phyloP scores from a whole-genome alignment of 2,797 vertebrate genomes.

The Gymnocypris eckloni region DNA sequence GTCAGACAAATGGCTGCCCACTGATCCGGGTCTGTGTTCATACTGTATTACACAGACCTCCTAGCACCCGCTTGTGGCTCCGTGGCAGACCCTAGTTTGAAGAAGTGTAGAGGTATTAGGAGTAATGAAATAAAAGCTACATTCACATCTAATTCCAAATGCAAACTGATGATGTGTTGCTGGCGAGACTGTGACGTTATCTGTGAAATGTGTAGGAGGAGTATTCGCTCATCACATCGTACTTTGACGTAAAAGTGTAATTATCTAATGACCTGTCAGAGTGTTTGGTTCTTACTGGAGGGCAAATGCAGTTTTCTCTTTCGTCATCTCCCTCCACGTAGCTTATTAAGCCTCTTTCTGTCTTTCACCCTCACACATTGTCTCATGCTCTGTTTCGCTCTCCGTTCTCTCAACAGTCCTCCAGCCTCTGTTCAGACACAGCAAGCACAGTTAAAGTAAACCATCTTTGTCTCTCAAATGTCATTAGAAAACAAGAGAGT shows the following conservation, averaged over 20 bases:
- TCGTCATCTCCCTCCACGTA: not conserved
- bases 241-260: constrained; percentile 15
- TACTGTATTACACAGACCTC: too few species aligned
- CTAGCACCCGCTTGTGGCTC: too few species aligned
- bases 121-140: not conserved
- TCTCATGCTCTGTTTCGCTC: not conserved
- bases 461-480: not conserved
- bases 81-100: too few species aligned
- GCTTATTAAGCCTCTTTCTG: constrained; percentile 20
- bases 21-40: too few species aligned
- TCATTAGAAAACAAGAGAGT: not conserved
- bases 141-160: not conserved
- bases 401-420: not conserved
- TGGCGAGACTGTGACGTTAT: not conserved
- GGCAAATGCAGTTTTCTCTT: not conserved
- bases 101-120: not conserved
- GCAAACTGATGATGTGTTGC: not conserved
- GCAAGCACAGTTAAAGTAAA: not conserved
- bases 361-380: not conserved
- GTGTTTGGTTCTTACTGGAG: not conserved
- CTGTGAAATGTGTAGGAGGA: not conserved
- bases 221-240: not conserved
- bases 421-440: constrained; percentile 5
- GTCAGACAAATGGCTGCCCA: too few species aligned
- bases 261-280: constrained; percentile 41